Percentiles rank a stretch among this genome's conserved stretches.
Evolutionary conservation across 1,140 invertebrate genomes (phyloP).

Genomic region (Pygmarrhopalites habei): DNA sequence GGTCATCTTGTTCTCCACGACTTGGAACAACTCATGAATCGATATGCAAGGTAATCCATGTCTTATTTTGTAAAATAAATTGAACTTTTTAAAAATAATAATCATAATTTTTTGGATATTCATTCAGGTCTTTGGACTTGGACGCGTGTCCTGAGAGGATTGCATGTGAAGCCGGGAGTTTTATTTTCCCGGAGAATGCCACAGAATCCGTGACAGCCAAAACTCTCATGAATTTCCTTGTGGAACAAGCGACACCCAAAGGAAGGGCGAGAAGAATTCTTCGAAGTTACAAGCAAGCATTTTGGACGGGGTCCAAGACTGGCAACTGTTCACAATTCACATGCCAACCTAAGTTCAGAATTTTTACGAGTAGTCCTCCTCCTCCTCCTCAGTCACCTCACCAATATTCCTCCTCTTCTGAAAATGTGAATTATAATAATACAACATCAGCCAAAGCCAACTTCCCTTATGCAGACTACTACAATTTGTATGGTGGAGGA

Average conservation of each 20-base stretch:
- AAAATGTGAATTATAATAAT: no score
- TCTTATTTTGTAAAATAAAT: neutral
- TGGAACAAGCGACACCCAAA: slow-evolving; percentile 16
- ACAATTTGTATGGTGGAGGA: no score
- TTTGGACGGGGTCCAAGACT: slow-evolving; percentile 21
- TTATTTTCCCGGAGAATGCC: slow-evolving; percentile 10
- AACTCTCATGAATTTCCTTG: slow-evolving; percentile 14
- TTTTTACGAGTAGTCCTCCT: neutral
- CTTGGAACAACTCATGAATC: neutral
- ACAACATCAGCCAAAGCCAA: no score
- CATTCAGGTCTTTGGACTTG: slow-evolving; percentile 22
- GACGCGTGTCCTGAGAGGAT: slow-evolving; percentile 23
- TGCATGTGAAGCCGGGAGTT: slow-evolving; percentile 18
- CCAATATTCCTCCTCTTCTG: no score
- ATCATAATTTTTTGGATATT: neutral
- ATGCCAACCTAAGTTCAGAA: slow-evolving; percentile 21
- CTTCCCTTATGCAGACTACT: no score
- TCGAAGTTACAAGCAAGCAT: slow-evolving; percentile 11
- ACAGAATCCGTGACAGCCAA: neutral
- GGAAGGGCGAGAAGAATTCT: slow-evolving; percentile 13
- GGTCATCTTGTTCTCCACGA: slow-evolving; percentile 11
- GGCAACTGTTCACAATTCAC: slow-evolving; percentile 4
- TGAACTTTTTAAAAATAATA: no score
- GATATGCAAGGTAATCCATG: slow-evolving; percentile 28
- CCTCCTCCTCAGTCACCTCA: no score